These are phyloP conservation scores for Pelecanoides urinatrix DNA, from an alignment of 2,113 vertebrate species.

Conservation along the genomic window DNA sequence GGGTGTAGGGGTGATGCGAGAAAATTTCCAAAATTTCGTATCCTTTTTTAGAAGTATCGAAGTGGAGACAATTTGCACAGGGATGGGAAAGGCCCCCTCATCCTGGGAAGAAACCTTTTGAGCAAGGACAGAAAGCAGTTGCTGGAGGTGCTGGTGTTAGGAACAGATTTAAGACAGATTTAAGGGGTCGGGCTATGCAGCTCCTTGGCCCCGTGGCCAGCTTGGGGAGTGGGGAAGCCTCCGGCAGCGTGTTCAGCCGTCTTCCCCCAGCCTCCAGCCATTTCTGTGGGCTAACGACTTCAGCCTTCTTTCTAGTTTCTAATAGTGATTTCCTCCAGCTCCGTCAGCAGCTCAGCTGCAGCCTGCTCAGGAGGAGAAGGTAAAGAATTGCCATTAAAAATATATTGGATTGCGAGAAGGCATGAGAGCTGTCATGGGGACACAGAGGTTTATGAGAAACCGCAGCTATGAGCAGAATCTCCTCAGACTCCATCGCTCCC, in stretches of 20 bases:
- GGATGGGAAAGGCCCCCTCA: neutral
- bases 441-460: neutral
- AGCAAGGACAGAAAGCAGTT: neutral
- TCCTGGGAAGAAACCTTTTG: neutral
- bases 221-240: neutral
- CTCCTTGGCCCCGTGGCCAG: neutral
- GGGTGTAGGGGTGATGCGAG: neutral
- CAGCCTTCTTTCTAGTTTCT: neutral
- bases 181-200: fast-evolving
- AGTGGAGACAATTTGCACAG: neutral
- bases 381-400: neutral
- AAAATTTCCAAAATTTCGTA: fast-evolving
- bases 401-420: neutral
- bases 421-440: neutral
- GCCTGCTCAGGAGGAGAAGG: neutral
- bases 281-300: neutral
- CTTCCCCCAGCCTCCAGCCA: neutral
- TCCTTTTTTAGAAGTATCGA: neutral
- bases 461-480: neutral
- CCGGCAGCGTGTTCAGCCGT: fast-evolving
- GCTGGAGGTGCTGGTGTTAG: neutral
- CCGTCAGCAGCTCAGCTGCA: neutral
- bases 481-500: neutral
- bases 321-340: neutral
- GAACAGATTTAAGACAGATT: neutral